Evolutionary conservation across 2,888 invertebrate genomes (phyloP).

Genomic region (Catocala fraxini): DNA sequence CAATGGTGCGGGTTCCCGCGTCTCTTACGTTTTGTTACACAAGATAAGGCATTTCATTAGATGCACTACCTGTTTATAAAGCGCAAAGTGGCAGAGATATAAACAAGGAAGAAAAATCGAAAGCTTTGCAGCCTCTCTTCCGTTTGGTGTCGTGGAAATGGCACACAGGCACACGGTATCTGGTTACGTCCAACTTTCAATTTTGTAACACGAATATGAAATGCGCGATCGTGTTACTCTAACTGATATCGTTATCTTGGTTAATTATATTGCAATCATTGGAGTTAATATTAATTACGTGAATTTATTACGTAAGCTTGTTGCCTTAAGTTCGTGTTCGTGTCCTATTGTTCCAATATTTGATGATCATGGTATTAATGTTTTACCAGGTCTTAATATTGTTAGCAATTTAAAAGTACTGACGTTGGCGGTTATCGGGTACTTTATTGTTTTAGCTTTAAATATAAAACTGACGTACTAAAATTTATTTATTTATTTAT

Average conservation of each 20-base stretch:
- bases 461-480: too few relatives aligned
- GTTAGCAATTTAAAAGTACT: too few relatives aligned
- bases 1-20: constrained; percentile 80
- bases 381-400: too few relatives aligned
- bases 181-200: constrained; percentile 60
- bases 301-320: constrained; percentile 1
- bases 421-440: too few relatives aligned
- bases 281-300: constrained; percentile 8
- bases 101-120: constrained; percentile 67
- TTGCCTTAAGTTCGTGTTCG: background rate
- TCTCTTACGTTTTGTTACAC: constrained; percentile 82
- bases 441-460: too few relatives aligned
- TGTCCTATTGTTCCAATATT: too few relatives aligned
- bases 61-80: constrained; percentile 58
- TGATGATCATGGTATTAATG: too few relatives aligned
- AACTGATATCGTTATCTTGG: constrained; percentile 7
- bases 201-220: constrained; percentile 63
- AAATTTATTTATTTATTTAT: too few relatives aligned
- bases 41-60: constrained; percentile 73
- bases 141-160: constrained; percentile 60
- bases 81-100: constrained; percentile 48
- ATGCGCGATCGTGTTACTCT: constrained; percentile 54
- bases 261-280: constrained; percentile 5
- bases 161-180: constrained; percentile 57
- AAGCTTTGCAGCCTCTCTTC: constrained; percentile 62